A percentile compares a stretch with the other conserved stretches of the same genome.
Evolutionary conservation across 2,797 vertebrate species (phyloP).

Genomic region (Enteromius unitaeniatus): DNA sequence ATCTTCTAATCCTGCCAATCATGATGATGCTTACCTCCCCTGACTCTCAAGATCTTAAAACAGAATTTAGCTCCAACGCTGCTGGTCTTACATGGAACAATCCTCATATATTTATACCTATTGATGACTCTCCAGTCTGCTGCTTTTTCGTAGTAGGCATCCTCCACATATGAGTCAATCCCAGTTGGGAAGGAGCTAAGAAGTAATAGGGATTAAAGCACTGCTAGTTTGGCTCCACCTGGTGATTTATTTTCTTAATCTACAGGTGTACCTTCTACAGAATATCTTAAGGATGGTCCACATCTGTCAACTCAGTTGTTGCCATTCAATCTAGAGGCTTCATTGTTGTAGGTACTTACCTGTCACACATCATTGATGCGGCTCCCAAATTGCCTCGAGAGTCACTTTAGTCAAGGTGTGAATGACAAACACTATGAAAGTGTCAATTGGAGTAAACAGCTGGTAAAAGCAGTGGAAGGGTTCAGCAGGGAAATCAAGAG

Average conservation of each 20-base stretch:
- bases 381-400: slow-evolving; percentile 1
- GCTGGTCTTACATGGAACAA: background rate
- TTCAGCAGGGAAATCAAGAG: background rate
- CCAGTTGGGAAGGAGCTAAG: background rate
- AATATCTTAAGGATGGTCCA: background rate
- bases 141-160: background rate
- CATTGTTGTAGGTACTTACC: background rate
- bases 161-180: background rate
- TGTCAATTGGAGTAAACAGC: slow-evolving; percentile 14
- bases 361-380: slow-evolving; percentile 2
- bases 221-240: background rate
- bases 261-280: background rate
- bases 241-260: background rate
- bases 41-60: background rate
- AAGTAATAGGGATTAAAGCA: background rate
- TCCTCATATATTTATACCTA: background rate
- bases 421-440: slow-evolving; percentile 9
- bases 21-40: background rate
- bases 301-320: background rate
- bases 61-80: background rate
- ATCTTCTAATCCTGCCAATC: background rate
- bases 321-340: background rate
- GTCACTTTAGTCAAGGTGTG: slow-evolving; percentile 19
- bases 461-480: background rate
- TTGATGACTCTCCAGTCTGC: background rate